A percentile compares a stretch with the other conserved stretches of the same genome.
Evolutionary conservation across 2,888 invertebrate genomes (phyloP).

Genomic region (Nymphalis urticae): DNA sequence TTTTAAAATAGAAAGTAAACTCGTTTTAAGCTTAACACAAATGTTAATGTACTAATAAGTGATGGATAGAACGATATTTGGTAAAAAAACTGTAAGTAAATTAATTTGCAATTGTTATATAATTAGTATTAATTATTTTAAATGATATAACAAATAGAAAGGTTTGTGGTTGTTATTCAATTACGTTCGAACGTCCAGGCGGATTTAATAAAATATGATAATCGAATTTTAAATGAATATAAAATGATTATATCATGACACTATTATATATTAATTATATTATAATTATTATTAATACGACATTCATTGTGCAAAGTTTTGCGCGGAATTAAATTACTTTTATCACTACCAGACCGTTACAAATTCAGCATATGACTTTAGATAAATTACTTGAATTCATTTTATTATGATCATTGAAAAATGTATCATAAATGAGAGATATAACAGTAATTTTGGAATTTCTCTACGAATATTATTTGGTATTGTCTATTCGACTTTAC

Average conservation of each 20-base stretch:
- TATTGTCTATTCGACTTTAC: neutral
- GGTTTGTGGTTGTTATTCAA: too few species aligned
- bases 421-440: neutral
- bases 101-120: neutral
- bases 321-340: too few species aligned
- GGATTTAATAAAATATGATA: too few species aligned
- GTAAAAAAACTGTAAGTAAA: conserved; percentile 41
- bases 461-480: neutral
- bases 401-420: neutral
- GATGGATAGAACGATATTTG: conserved; percentile 40
- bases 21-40: neutral
- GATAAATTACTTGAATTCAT: neutral
- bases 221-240: too few species aligned
- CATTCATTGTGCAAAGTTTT: too few species aligned
- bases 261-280: too few species aligned
- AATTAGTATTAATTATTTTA: too few species aligned
- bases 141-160: too few species aligned
- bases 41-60: conserved; percentile 11
- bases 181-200: too few species aligned
- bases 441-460: neutral
- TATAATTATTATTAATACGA: too few species aligned
- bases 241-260: too few species aligned
- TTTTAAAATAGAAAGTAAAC: neutral
- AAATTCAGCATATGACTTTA: neutral
- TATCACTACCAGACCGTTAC: too few species aligned